A percentile compares a stretch with the other conserved stretches of the same genome.
Evolutionary conservation across 2,797 vertebrate genomes (phyloP).

Genomic region (Pagetopsis macropterus): DNA sequence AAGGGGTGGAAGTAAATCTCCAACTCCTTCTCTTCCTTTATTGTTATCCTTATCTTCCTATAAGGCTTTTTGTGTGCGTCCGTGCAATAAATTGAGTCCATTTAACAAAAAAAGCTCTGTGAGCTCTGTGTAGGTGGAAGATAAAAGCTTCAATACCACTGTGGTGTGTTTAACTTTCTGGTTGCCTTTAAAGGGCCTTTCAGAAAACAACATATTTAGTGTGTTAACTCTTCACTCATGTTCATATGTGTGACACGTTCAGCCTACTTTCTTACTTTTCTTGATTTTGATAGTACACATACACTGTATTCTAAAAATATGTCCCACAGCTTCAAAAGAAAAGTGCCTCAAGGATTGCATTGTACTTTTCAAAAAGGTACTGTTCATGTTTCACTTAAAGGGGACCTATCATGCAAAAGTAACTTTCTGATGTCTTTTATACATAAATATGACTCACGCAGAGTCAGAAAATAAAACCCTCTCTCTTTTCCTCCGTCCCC

Average conservation of each 20-base stretch:
- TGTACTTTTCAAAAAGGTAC: slow-evolving; percentile 2
- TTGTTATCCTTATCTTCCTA: background rate
- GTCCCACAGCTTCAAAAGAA: slow-evolving; percentile 29
- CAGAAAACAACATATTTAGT: slow-evolving; percentile 8
- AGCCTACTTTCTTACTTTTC: slow-evolving; percentile 9
- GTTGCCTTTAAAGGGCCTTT: slow-evolving; percentile 35
- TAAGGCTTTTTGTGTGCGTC: slow-evolving; percentile 14
- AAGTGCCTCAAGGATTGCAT: slow-evolving; percentile 30
- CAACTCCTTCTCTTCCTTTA: background rate
- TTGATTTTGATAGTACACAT: slow-evolving; percentile 26
- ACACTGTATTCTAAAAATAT: slow-evolving; percentile 15
- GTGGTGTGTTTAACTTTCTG: slow-evolving; percentile 45
- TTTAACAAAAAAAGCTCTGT: slow-evolving; percentile 35
- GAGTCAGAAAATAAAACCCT: too few species aligned
- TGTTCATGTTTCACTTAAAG: slow-evolving; percentile 3
- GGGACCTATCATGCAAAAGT: too few species aligned
- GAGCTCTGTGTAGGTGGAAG: slow-evolving; percentile 60
- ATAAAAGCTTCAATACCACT: slow-evolving; percentile 60
- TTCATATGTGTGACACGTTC: slow-evolving; percentile 19
- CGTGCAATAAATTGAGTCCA: slow-evolving; percentile 26
- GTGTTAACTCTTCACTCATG: slow-evolving; percentile 9
- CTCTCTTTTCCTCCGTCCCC: too few species aligned
- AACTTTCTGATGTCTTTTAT: too few species aligned
- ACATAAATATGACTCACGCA: too few species aligned
- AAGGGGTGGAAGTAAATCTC: background rate